These are phyloP conservation scores for Laothoe populi DNA, from an alignment of 2,888 invertebrate genomes.

Conservation along the genomic window DNA sequence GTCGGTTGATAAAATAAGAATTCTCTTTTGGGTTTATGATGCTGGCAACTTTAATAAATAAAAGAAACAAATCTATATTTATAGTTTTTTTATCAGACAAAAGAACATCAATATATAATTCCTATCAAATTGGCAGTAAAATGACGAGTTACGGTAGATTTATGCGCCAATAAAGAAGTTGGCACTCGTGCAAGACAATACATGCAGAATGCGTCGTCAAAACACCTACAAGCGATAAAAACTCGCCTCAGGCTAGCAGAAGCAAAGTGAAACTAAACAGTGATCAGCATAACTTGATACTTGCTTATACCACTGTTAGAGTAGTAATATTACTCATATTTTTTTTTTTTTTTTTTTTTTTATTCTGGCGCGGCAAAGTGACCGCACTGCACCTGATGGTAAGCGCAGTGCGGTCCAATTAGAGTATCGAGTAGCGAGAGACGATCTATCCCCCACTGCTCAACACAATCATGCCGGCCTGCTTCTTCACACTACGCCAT, in stretches of 20 bases:
- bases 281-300: conserved; percentile 51
- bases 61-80: background rate
- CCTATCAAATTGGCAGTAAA: conserved; percentile 6
- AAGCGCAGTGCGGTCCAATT: too few species aligned
- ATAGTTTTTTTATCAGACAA: conserved; percentile 1
- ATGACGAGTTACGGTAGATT: background rate
- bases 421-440: too few species aligned
- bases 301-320: conserved; percentile 17
- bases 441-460: too few species aligned
- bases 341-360: too few species aligned
- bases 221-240: conserved; percentile 65
- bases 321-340: too few species aligned
- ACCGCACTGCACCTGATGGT: too few species aligned
- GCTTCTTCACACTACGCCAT: too few species aligned
- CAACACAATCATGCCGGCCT: too few species aligned
- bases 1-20: too few species aligned
- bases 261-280: conserved; percentile 66
- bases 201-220: conserved; percentile 50
- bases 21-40: background rate
- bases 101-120: conserved; percentile 1
- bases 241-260: conserved; percentile 66
- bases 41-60: background rate
- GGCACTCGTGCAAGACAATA: conserved; percentile 50
- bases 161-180: conserved; percentile 53
- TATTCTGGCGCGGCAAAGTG: too few species aligned